Base-by-base conservation (phyloP, 2,113 vertebrate species). In the Colius striatus region DNA sequence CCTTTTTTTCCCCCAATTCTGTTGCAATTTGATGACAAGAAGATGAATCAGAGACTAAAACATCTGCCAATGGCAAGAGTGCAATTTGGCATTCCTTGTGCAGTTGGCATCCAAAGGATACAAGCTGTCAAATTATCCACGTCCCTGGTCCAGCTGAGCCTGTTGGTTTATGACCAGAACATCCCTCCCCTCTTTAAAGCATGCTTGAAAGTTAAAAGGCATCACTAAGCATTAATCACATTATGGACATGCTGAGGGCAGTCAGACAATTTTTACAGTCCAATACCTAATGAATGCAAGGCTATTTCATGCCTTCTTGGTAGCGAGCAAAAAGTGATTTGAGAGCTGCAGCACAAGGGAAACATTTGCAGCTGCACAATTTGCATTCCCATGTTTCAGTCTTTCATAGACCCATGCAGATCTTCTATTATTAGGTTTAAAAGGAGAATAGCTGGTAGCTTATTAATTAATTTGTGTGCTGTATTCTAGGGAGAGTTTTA, bases 371-470 rank as follows among this genome's bases (percentile, higher is more conserved):
- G 95, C 82, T 81, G 76, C 61, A 65, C 75, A 72, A 32, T 45
- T 93, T 3, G 2, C 19, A 41, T 86, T 96, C 68, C 87, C 21
- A 26, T 80, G 82, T 85, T 87, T 68, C 45, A 60, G 45, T 53
- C 72, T 94, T 86, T 86, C 94, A 82, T 53, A 93, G 82, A 79
- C 68, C 45, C 27, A 22, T 88, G 75, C 63, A 88, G 84, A 84
- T 26, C 57, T 80, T 71, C 90, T 94, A 62, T 94, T 93, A 81
- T 84, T 95, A 93, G 87, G 82, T 96, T 95, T 92, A 91, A 91
- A 79, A 77, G 75, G 62, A 74, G 53, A 84, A 84, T 67, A 90
- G 91, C 80, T 94, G 86, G 86, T 83, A 90, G 89, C 75, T 86
- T 75, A 86, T 94, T 90, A 88, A 84, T 90, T 84, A 90, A 80